These are phyloP conservation scores for Caenorhabditis sp. DNA, from an alignment of 2,888 invertebrate genomes.

Conservation along the genomic window DNA sequence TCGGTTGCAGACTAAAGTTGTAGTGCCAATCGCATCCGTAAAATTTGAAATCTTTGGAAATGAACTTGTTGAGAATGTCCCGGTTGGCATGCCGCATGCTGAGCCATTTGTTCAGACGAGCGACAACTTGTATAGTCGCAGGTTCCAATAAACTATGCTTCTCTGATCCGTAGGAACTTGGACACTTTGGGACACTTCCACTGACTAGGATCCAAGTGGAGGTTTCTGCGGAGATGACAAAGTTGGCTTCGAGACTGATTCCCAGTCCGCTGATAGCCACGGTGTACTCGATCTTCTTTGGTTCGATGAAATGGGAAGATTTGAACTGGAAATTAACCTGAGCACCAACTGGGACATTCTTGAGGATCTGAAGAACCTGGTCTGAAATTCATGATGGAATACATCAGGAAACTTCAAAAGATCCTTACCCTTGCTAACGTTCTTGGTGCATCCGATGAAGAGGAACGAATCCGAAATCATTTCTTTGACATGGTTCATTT, in stretches of 20 bases:
- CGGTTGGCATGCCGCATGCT: no score
- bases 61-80: no score
- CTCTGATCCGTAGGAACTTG: no score
- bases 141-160: no score
- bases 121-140: no score
- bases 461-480: not conserved
- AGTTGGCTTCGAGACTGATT: not conserved
- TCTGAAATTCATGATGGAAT: not conserved
- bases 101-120: no score
- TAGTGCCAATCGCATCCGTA: no score
- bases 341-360: not conserved
- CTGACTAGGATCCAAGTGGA: not conserved
- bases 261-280: not conserved
- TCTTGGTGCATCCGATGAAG: conserved; percentile 1
- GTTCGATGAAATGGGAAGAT: not conserved
- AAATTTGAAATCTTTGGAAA: no score
- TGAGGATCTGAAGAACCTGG: not conserved
- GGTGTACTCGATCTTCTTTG: not conserved
- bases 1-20: no score
- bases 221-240: not conserved
- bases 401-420: not conserved
- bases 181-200: not conserved
- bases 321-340: not conserved
- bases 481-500: not conserved
- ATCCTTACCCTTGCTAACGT: not conserved